Base-by-base conservation (phyloP, 2,113 vertebrate genomes). In the Chloropsis cyanopogon region DNA sequence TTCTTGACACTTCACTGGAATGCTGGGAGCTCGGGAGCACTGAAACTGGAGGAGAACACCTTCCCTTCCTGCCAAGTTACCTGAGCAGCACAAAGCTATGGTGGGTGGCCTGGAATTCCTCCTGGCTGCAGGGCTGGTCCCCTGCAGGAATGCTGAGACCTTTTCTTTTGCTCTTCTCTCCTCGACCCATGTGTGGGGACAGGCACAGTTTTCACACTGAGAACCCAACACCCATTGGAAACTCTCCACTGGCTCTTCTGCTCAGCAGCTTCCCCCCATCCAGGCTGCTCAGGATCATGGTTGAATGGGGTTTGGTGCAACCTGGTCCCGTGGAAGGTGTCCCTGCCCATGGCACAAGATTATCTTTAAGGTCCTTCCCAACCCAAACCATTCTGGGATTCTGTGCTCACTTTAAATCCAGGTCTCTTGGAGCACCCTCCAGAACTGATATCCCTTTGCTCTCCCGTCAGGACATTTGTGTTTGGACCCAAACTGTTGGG, bases 41-140 rank as follows among this genome's bases (percentile, higher is more conserved):
- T 84, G 86, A 86, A 95, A 94, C 22, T 23, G 72, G 49, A 93
- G 44, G 44, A 92, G 56, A 94, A 78, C 61, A 78, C 80, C 82
- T 53, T 84, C 57, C 70, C 82, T 92, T 94, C 90, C 78, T 93
- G 49, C 35, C 42, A 14, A 16, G 37, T 20, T 72, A 76, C 79
- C 57, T 59, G n/a, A 86, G 53, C 15, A 3, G 44, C 70, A 49
- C 44, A 82, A 4, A 44, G 29, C 42, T 68, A 5, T 8, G 19
- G 24, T 53, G 46, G 73, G 82, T 63, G 91, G 92, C 42, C 84
- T 68, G 13, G 17, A 77, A 83, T 66, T 73, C 59, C 46, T 93
- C 12, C 86, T 37, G 50, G 63, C 76, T 86, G 49, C 44, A 53
- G 64, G 59, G 33, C 64, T 59, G 19, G 17, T 52, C 31, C 29